Base-by-base conservation (phyloP, 1,140 invertebrate genomes). In the Brachionus rubens region DNA sequence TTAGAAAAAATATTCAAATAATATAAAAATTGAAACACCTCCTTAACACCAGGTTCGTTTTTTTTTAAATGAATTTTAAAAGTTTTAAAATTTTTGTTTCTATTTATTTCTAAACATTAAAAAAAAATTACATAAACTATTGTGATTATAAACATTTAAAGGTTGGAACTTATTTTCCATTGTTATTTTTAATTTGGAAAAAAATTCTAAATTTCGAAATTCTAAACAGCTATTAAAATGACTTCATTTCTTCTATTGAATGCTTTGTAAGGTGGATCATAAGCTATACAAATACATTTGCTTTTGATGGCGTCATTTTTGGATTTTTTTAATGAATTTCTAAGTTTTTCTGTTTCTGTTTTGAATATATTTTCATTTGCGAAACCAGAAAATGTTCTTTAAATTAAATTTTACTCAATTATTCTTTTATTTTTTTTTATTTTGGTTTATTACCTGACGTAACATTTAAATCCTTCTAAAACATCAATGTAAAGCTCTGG, bases 241-340 rank as follows among this genome's bases (percentile, higher is more conserved):
- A 72, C 68, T 72, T 72, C 68, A 54, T 72, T 72, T 50, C 46
- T 19, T 50, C 68, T n/a, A 30, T 41, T 50, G 10, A 72, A 50
- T 12, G 36, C n/a, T 7, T 72, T 72, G 33, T 72, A 72, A 1
- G 68, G 68, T 6, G 68, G 68, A 72, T 72, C 68, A 40, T 72
- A 72, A 14, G 68, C 16, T n/a, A 72, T 72, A 19, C 68, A 72
- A n/a, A 72, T 72, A 21, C 43, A 48, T 72, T 50, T 72, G 10
- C 12, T 33, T 5, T 48, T 41, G 28, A 41, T 33, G 3, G 21
- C 7, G 21, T 50, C 7, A 1, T 21, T 9, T 1, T 50, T 28
- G 9, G n/a, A 21, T 10, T 50, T 19, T n/a, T 72, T 48, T 7
- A 72, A 40, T 10, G 46, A 36, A 21, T 50, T 10, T 48, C 50